Evolutionary conservation across 1,140 invertebrate genomes (phyloP).

Genomic region (Orius laevigatus): DNA sequence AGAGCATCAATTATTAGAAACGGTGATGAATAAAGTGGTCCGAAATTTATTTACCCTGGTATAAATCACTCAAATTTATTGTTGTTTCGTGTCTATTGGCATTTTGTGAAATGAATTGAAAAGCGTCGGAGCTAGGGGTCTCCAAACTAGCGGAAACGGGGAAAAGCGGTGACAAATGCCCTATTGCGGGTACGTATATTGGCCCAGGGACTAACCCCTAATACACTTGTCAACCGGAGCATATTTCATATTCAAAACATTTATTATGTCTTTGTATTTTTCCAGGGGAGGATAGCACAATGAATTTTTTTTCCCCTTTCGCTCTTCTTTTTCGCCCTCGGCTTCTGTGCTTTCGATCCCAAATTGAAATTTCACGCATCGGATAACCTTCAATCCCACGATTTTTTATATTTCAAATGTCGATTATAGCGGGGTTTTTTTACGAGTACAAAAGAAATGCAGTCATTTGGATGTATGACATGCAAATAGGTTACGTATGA

Average conservation of each 20-base stretch:
- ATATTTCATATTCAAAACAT: slow-evolving; percentile 12
- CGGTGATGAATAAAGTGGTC: no score
- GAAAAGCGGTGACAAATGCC: no score
- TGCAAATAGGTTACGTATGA: slow-evolving; percentile 10
- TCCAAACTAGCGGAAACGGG: not conserved
- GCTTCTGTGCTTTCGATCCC: slow-evolving; percentile 5
- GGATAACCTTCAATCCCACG: slow-evolving; percentile 9
- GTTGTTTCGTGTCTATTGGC: not conserved
- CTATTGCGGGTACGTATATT: no score
- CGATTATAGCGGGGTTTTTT: slow-evolving; percentile 5
- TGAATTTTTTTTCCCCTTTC: slow-evolving; percentile 1
- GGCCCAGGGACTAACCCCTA: not conserved
- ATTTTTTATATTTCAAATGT: slow-evolving; percentile 7
- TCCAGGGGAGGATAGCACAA: not conserved
- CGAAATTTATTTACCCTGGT: no score
- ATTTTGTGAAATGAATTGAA: slow-evolving; percentile 1
- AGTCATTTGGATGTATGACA: slow-evolving; percentile 11
- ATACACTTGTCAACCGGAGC: slow-evolving; percentile 8
- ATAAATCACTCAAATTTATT: no score
- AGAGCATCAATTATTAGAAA: no score
- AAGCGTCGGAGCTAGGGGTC: not conserved
- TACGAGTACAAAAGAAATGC: slow-evolving; percentile 9
- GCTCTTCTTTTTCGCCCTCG: not conserved
- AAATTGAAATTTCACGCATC: slow-evolving; percentile 11
- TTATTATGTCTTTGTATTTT: slow-evolving; percentile 10